These are phyloP conservation scores for Pyrochroa serraticornis DNA, from an alignment of 2,888 invertebrate genomes.

Conservation along the genomic window DNA sequence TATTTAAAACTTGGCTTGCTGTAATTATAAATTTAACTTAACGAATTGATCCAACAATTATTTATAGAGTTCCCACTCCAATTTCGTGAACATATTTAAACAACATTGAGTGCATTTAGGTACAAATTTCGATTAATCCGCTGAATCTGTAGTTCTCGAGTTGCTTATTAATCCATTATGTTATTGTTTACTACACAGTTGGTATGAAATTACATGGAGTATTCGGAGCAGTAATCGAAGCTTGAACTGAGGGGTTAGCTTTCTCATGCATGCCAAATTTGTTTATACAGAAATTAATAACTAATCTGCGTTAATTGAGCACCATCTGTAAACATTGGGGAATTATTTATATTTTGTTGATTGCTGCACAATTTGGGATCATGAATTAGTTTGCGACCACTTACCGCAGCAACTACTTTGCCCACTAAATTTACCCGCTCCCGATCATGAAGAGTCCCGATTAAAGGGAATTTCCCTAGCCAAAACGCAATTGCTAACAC, in stretches of 20 bases:
- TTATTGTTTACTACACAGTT: slow-evolving; percentile 29
- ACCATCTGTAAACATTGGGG: slow-evolving; percentile 19
- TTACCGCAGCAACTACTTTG: too few species aligned
- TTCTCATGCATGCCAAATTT: slow-evolving; percentile 32
- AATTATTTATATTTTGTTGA: slow-evolving; percentile 23
- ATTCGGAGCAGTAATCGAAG: slow-evolving; percentile 30
- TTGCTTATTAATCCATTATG: slow-evolving; percentile 31
- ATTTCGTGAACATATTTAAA: not conserved
- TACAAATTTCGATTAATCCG: slow-evolving; percentile 5
- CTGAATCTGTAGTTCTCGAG: slow-evolving; percentile 22
- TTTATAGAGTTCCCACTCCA: not conserved
- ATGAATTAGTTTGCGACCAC: too few species aligned
- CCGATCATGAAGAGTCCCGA: too few species aligned
- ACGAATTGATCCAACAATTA: slow-evolving; percentile 4
- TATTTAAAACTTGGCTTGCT: not conserved
- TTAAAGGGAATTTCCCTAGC: too few species aligned
- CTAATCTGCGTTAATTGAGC: slow-evolving; percentile 29
- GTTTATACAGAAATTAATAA: slow-evolving; percentile 31
- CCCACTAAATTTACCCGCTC: not conserved
- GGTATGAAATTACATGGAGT: slow-evolving; percentile 32
- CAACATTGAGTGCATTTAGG: slow-evolving; percentile 5
- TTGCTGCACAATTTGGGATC: slow-evolving; percentile 1
- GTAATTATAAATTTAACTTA: not conserved
- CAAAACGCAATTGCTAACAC: too few species aligned
- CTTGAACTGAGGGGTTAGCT: slow-evolving; percentile 24